Percentiles rank a stretch among this genome's conserved stretches.
Evolutionary conservation across 2,797 vertebrate genomes (phyloP).

Genomic region (Chiropotes sagulatus): DNA sequence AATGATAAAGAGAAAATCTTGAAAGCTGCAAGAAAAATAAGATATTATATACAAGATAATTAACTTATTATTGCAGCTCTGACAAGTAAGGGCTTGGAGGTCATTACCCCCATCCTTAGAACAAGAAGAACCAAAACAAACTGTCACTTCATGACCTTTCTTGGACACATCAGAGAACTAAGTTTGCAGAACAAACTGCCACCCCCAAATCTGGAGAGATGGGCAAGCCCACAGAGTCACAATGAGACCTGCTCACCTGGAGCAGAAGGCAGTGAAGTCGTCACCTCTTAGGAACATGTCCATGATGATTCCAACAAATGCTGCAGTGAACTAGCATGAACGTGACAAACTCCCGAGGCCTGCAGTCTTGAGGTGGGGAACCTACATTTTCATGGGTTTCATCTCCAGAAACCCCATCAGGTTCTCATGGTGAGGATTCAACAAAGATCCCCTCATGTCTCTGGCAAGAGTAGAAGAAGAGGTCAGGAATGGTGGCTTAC

Average conservation of each 20-base stretch:
- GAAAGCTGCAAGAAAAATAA: not conserved
- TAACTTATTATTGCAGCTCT: not conserved
- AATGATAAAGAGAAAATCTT: not conserved
- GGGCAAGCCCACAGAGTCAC: not conserved
- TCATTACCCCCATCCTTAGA: not conserved
- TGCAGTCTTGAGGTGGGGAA: not conserved
- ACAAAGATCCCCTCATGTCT: not conserved
- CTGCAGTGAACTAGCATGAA: not conserved
- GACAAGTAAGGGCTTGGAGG: not conserved
- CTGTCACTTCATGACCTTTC: not conserved
- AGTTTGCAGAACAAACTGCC: not conserved
- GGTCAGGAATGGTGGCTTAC: no score
- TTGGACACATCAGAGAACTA: not conserved
- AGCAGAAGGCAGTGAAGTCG: not conserved
- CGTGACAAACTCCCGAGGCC: not conserved
- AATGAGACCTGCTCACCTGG: not conserved
- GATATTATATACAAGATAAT: not conserved
- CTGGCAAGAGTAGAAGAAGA: not conserved
- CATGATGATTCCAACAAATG: not conserved
- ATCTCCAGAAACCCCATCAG: not conserved
- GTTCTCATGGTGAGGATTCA: not conserved
- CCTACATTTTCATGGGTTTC: not conserved
- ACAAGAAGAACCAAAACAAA: not conserved
- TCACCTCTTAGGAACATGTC: not conserved
- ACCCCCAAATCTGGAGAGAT: not conserved